Evolutionary conservation across 2,797 vertebrate species (phyloP).

Genomic region (Enteromius viviparus): DNA sequence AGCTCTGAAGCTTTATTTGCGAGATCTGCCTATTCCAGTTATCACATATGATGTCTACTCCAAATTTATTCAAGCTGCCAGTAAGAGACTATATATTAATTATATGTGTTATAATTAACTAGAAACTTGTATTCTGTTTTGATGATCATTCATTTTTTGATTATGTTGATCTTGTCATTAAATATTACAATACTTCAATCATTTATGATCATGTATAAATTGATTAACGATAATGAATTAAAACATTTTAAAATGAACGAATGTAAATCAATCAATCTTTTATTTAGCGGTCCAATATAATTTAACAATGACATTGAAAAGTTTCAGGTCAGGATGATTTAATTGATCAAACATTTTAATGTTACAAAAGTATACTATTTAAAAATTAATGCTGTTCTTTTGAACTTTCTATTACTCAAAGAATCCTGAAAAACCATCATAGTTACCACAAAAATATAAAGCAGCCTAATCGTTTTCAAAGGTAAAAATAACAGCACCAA

Average conservation of each 20-base stretch:
- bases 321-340: not conserved
- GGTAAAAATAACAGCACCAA: not conserved
- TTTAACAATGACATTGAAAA: not conserved
- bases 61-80: slow-evolving; percentile 96
- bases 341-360: not conserved
- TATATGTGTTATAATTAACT: not conserved
- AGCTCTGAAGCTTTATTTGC: slow-evolving; percentile 97
- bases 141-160: not conserved
- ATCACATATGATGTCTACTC: slow-evolving; percentile 96
- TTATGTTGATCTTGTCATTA: not conserved
- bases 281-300: not conserved
- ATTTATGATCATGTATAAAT: not conserved
- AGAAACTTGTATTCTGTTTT: not conserved
- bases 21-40: slow-evolving; percentile 96
- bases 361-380: not conserved
- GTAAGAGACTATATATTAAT: slow-evolving; percentile 76
- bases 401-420: not conserved
- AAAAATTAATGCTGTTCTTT: not conserved
- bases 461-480: not conserved
- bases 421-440: not conserved
- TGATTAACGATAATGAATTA: not conserved
- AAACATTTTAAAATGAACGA: too few species aligned
- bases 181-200: not conserved
- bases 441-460: not conserved
- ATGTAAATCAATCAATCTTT: not conserved